These are phyloP conservation scores for Leptopterna dolabrata DNA, from an alignment of 2,888 invertebrate species.

Conservation along the genomic window DNA sequence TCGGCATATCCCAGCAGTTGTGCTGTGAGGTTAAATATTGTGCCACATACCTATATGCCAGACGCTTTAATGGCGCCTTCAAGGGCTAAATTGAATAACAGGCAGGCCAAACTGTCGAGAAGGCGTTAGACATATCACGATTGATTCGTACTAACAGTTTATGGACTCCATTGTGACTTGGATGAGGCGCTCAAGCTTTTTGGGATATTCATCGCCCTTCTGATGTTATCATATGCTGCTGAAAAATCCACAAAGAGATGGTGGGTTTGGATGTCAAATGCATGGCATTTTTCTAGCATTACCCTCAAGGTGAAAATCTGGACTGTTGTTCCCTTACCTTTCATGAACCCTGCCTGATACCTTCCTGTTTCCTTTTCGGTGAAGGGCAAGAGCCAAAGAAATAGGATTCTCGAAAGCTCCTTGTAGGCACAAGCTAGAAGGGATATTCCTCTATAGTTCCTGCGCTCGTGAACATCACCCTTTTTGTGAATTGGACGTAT, in stretches of 20 bases:
- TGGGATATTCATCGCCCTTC: too few species aligned
- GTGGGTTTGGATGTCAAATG: neutral
- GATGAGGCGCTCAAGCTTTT: too few species aligned
- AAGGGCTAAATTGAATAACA: too few species aligned
- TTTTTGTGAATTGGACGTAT: too few species aligned
- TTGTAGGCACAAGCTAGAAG: neutral
- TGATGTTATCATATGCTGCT: too few species aligned
- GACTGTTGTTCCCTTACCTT: neutral
- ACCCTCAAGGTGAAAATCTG: neutral
- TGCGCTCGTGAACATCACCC: too few species aligned
- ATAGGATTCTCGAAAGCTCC: neutral
- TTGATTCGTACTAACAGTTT: neutral
- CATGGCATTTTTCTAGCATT: neutral
- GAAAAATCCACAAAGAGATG: neutral
- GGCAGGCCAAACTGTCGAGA: too few species aligned
- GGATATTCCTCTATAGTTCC: too few species aligned
- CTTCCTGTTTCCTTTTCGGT: neutral
- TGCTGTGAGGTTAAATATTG: too few species aligned
- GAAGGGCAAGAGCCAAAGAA: neutral
- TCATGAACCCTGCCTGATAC: neutral
- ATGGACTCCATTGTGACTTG: neutral
- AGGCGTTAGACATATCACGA: neutral
- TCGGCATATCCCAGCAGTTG: too few species aligned
- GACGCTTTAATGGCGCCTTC: too few species aligned
- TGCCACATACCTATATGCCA: too few species aligned